phyloP scores from a whole-genome alignment of 2,888 invertebrate species.

The Tinea pellionella region DNA sequence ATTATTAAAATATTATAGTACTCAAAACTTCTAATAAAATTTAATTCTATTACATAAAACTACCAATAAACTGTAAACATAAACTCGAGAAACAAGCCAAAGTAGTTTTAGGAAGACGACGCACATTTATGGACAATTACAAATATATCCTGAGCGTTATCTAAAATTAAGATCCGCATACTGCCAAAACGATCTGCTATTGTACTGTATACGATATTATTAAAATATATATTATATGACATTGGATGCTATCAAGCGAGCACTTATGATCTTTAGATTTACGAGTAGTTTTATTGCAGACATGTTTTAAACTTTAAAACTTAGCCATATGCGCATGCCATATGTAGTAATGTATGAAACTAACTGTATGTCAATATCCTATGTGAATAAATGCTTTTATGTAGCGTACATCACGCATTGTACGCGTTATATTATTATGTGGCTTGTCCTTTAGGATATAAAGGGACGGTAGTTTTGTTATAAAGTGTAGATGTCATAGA shows the following conservation, averaged over 20 bases:
- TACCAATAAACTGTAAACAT: background rate
- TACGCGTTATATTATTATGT: too few species aligned
- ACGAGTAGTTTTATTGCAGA: background rate
- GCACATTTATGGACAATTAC: slow-evolving; percentile 34
- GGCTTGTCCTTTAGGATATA: too few species aligned
- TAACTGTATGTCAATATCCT: too few species aligned
- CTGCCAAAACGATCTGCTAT: slow-evolving; percentile 28
- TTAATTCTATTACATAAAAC: background rate
- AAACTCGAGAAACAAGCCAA: background rate
- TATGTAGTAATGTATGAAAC: too few species aligned
- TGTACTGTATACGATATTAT: slow-evolving; percentile 4
- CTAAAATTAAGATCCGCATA: slow-evolving; percentile 50
- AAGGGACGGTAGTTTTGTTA: too few species aligned
- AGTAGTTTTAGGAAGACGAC: background rate
- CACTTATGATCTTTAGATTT: background rate
- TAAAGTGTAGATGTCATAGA: too few species aligned
- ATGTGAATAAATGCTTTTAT: too few species aligned
- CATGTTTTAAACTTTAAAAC: too few species aligned
- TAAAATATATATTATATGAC: slow-evolving; percentile 3
- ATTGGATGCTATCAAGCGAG: background rate
- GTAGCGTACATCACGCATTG: too few species aligned
- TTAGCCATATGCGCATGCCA: too few species aligned
- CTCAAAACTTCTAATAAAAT: background rate
- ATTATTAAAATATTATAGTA: background rate
- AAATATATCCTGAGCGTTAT: slow-evolving; percentile 36